Conservation (phyloP, 2,113 vertebrate species). For the Chrysemys picta region DNA sequence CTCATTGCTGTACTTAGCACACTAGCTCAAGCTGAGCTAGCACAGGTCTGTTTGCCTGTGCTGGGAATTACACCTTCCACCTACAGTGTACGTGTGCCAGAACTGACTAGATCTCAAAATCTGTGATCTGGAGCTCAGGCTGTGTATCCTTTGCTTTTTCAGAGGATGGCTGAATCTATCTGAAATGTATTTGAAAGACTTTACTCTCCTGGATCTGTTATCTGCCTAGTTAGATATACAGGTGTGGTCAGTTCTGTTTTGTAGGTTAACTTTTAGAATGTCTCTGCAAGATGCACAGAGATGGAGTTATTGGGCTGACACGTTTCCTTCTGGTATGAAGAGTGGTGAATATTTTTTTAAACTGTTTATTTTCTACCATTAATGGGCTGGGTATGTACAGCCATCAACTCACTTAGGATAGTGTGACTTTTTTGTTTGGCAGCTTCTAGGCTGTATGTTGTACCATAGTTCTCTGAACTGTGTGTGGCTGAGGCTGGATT, state of each 20-base stretch:
- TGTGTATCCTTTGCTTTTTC: background rate
- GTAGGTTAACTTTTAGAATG: background rate
- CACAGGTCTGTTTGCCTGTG: background rate
- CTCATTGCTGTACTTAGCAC: no score
- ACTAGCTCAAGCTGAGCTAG: no score
- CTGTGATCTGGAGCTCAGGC: background rate
- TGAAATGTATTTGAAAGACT: background rate
- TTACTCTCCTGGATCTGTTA: background rate
- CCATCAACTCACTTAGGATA: background rate
- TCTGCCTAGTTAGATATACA: background rate
- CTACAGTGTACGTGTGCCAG: background rate
- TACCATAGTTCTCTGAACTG: accelerated
- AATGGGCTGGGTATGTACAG: background rate
- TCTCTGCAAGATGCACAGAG: background rate
- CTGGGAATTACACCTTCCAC: background rate
- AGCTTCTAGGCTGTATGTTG: accelerated
- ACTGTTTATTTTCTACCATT: background rate
- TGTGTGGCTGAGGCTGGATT: background rate
- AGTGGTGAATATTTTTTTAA: background rate
- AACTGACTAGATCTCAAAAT: background rate
- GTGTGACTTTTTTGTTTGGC: background rate
- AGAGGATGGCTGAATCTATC: background rate
- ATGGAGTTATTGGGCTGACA: background rate
- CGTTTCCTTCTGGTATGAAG: background rate
- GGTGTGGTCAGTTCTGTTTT: background rate